Percentiles rank a stretch among this genome's conserved stretches.
Conservation (phyloP, 2,113 vertebrate species). For the Loxodonta africana region DNA sequence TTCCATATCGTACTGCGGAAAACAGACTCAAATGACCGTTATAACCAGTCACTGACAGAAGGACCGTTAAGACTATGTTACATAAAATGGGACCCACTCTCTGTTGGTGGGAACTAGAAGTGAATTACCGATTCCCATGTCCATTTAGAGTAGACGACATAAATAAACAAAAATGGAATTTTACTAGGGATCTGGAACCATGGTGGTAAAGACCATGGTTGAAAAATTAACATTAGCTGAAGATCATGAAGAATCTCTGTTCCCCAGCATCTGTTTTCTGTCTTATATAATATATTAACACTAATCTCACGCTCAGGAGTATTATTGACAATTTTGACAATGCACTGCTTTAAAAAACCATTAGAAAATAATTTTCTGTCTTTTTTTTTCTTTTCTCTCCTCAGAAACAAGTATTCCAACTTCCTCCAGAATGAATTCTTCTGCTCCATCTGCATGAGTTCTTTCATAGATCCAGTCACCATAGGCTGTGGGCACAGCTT, state of each 20-base stretch:
- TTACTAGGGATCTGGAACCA: background rate
- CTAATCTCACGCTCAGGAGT: background rate
- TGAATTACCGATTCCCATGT: background rate
- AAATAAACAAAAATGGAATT: background rate
- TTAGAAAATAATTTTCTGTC: background rate
- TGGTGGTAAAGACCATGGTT: background rate
- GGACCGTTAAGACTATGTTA: background rate
- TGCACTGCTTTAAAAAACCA: background rate
- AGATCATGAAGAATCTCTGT: background rate
- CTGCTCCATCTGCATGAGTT: background rate
- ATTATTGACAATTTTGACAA: background rate
- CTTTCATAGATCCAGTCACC: background rate
- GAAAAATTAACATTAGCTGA: background rate
- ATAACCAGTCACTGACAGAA: background rate
- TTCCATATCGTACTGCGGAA: background rate
- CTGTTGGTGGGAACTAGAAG: too few species aligned
- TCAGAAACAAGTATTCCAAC: background rate
- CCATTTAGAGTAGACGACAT: background rate
- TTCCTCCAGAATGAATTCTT: background rate
- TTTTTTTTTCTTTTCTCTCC: background rate
- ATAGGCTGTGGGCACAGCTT: constrained; percentile 39
- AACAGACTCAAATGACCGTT: background rate
- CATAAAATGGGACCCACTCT: background rate
- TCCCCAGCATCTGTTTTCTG: background rate
- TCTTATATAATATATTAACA: background rate